Evolutionary conservation across 1,140 invertebrate genomes (phyloP).

Genomic region (Nymphalis io): DNA sequence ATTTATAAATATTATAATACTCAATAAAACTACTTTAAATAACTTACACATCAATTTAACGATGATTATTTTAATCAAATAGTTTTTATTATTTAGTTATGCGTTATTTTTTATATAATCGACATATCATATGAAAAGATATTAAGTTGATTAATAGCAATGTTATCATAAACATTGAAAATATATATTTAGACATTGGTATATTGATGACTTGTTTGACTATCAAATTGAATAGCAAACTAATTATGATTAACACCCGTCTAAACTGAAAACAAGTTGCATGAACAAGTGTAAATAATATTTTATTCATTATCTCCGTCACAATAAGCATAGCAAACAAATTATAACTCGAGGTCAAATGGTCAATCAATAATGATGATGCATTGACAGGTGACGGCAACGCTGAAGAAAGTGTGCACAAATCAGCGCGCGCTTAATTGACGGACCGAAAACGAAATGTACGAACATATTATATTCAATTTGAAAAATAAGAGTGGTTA

Average conservation of each 20-base stretch:
- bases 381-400: conserved; percentile 51
- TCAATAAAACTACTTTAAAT: too few species aligned
- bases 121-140: too few species aligned
- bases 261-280: conserved; percentile 27
- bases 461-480: conserved; percentile 17
- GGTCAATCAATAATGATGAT: conserved; percentile 65
- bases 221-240: conserved; percentile 11
- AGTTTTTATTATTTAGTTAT: too few species aligned
- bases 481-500: conserved; percentile 29
- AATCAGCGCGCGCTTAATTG: conserved; percentile 37
- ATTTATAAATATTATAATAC: too few species aligned
- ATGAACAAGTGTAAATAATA: conserved; percentile 34
- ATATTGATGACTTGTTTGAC: conserved; percentile 3
- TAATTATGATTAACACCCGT: conserved; percentile 20
- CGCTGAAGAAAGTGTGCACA: conserved; percentile 43
- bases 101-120: too few species aligned
- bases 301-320: conserved; percentile 52
- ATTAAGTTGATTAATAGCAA: neutral
- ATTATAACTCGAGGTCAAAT: conserved; percentile 54
- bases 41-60: too few species aligned
- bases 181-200: neutral
- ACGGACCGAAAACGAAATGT: conserved; percentile 35
- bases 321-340: conserved; percentile 54
- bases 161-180: neutral
- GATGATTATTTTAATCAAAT: too few species aligned